Evolutionary conservation across 2,888 invertebrate species (phyloP).

Genomic region (Tenthredo livida): DNA sequence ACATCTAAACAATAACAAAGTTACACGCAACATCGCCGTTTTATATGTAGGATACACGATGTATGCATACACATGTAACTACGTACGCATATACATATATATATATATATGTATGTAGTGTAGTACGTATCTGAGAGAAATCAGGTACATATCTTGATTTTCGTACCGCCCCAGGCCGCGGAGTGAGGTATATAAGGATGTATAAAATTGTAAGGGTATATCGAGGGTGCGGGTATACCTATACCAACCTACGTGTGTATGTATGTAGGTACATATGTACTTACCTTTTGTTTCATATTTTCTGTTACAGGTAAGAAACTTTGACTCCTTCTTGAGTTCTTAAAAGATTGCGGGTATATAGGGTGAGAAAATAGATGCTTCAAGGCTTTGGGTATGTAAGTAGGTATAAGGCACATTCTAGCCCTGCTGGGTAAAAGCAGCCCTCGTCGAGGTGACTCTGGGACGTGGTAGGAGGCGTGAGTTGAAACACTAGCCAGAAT

Average conservation of each 20-base stretch:
- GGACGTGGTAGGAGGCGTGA: not conserved
- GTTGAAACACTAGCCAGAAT: constrained; percentile 10
- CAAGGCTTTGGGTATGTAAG: constrained; percentile 29
- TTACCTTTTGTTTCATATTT: not conserved
- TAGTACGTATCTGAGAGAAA: not conserved
- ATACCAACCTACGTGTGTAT: not conserved
- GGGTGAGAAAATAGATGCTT: not conserved
- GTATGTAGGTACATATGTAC: not conserved
- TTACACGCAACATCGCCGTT: not conserved
- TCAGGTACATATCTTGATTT: constrained; percentile 16
- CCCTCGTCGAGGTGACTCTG: not conserved
- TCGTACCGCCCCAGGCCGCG: not conserved
- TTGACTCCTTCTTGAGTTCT: constrained; percentile 19
- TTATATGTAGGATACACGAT: not conserved
- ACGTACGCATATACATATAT: not conserved
- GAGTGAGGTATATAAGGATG: not conserved
- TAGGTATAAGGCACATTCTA: constrained; percentile 13
- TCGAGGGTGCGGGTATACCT: not conserved
- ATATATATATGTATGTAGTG: too few relatives aligned
- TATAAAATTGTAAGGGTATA: not conserved
- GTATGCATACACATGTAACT: not conserved
- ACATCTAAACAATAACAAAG: not conserved
- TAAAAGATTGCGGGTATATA: not conserved
- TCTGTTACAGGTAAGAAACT: constrained; percentile 30
- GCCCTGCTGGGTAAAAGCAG: not conserved